phyloP scores from a whole-genome alignment of 2,888 invertebrate species.

The Stenchaetothrips biformis region DNA sequence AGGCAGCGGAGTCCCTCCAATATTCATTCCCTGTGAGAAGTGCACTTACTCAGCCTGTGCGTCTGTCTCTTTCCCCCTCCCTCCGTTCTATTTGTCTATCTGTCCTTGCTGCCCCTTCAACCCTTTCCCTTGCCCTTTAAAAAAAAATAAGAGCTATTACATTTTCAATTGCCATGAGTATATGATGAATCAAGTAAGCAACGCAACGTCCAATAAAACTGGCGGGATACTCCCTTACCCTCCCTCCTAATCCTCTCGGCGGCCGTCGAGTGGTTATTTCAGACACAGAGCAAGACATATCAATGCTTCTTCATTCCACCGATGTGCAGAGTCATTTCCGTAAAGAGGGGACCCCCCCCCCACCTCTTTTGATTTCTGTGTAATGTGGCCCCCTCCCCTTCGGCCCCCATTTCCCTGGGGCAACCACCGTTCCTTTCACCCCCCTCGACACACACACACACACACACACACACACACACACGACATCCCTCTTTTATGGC shows the following conservation, averaged over 20 bases:
- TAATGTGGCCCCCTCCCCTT: neutral
- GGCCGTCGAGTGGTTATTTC: neutral
- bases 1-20: neutral
- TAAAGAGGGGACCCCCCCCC: neutral
- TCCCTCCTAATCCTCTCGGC: neutral
- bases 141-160: too few species aligned
- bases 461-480: neutral
- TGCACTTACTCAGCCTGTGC: neutral
- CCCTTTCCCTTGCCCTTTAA: too few species aligned
- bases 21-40: constrained; percentile 21
- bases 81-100: neutral
- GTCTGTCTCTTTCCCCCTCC: neutral
- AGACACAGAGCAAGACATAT: too few species aligned
- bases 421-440: neutral
- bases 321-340: neutral
- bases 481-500: constrained; percentile 21
- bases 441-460: neutral
- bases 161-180: too few species aligned
- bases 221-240: neutral
- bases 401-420: too few species aligned
- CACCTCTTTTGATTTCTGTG: neutral
- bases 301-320: too few species aligned
- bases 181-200: neutral
- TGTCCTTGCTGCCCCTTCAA: too few species aligned
- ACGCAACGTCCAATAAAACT: neutral